Base-by-base conservation (phyloP, 1,140 invertebrate genomes). In the Scylla paramamosain region DNA sequence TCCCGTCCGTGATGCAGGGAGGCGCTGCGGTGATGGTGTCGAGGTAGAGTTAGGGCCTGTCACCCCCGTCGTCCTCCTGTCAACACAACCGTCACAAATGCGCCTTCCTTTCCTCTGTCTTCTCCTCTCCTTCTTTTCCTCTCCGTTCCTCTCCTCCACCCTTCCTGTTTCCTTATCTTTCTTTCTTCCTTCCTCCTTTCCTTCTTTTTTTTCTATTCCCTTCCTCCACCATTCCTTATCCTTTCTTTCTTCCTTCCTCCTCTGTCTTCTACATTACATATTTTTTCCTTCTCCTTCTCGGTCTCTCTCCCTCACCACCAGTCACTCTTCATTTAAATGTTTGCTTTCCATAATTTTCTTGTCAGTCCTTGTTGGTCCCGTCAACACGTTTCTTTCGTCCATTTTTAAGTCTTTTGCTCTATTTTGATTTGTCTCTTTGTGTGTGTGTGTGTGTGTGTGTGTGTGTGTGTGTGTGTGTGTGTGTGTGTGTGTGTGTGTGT, bases 41-140 rank as follows among this genome's bases (percentile, higher is more conserved):
- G 25, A n/a, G 67, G n/a, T 1, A n/a, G 67, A 77, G 67, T 77
- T 77, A 77, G 67, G 16, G 67, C 6, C 67, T 77, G 67, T 77
- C 67, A 77, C 67, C 67, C 67, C 67, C 67, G 67, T 77, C 67
- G 67, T 77, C 6, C 67, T 77, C 67, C 67, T 77, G 67, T 77
- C 67, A 77, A 77, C 67, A n/a, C 67, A 77, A 77, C 67, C 25
- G 67, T 77, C 67, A 77, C 67, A 77, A 77, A 77, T 20, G 67
- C 67, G 25, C 20, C 25, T n/a, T 77, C 67, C 67, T 8, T n/a
- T 77, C 67, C 67, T 77, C 67, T 77, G 67, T 77, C 67, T 77
- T 77, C 25, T 77, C 0, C 67, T 77, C 67, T n/a, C 67, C 8
- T 77, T 20, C n/a, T 20, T 77, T n/a, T 25, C 67, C 67, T 77